Percentiles rank a stretch among this genome's conserved stretches.
Conservation (phyloP, 2,888 invertebrate genomes). For the Lordiphosa andalusiaca region DNA sequence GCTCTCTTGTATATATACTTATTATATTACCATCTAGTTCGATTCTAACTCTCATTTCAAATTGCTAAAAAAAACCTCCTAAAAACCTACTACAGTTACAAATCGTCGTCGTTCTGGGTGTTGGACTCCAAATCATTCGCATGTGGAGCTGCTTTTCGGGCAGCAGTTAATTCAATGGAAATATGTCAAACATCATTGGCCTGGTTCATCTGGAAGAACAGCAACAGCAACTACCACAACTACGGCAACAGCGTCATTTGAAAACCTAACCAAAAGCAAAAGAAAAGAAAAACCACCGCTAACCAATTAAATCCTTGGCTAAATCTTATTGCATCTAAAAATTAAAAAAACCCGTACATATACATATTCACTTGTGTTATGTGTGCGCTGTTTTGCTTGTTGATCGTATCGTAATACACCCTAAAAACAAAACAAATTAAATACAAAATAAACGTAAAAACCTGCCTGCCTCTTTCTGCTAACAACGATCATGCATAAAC, state of each 20-base stretch:
- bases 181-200: constrained; percentile 42
- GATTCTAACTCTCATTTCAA: constrained; percentile 43
- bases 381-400: constrained; percentile 11
- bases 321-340: constrained; percentile 7
- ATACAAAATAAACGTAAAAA: constrained; percentile 23
- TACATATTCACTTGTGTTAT: constrained; percentile 9
- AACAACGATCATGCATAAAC: constrained; percentile 71
- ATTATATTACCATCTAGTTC: constrained; percentile 39
- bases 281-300: constrained; percentile 34
- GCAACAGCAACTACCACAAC: constrained; percentile 25
- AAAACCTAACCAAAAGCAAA: constrained; percentile 49
- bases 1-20: constrained; percentile 34
- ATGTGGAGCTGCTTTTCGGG: constrained; percentile 51
- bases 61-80: constrained; percentile 33
- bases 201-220: constrained; percentile 14
- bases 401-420: constrained; percentile 12
- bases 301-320: constrained; percentile 24
- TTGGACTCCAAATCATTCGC: constrained; percentile 18
- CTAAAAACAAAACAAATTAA: constrained; percentile 1
- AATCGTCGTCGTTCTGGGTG: constrained; percentile 13
- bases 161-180: constrained; percentile 50
- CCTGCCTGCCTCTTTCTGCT: constrained; percentile 9
- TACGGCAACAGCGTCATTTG: constrained; percentile 30
- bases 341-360: no score
- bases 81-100: constrained; percentile 34